These are phyloP conservation scores for Tetranychus cinnabarinus DNA, from an alignment of 1,140 invertebrate genomes.

Conservation along the genomic window DNA sequence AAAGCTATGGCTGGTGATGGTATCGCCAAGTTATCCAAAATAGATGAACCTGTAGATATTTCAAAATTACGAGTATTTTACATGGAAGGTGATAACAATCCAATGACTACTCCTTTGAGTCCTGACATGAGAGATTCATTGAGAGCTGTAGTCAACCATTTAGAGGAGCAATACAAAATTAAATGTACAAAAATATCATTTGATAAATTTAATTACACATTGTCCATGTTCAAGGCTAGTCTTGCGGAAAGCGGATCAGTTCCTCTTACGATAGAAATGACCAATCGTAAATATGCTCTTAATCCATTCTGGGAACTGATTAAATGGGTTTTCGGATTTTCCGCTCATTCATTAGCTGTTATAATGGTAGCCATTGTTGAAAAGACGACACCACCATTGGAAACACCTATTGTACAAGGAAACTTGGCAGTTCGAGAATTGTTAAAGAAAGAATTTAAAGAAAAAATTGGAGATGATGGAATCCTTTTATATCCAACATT, in stretches of 20 bases:
- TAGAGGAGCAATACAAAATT: constrained; percentile 14
- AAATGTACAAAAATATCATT: constrained; percentile 3
- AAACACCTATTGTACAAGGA: not conserved
- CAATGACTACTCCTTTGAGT: constrained; percentile 45
- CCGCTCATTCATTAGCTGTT: constrained; percentile 63
- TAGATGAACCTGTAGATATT: constrained; percentile 29
- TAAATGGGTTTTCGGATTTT: constrained; percentile 35
- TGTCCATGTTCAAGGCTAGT: constrained; percentile 8
- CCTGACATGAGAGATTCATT: constrained; percentile 44
- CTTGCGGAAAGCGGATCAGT: not conserved
- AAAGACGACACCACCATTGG: constrained; percentile 18
- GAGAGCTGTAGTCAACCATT: constrained; percentile 26
- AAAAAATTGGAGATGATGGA: constrained; percentile 29
- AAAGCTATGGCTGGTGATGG: constrained; percentile 40
- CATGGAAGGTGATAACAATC: constrained; percentile 54
- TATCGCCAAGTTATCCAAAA: constrained; percentile 27
- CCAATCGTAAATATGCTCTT: constrained; percentile 1
- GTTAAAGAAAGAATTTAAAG: constrained; percentile 17
- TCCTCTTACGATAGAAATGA: constrained; percentile 6
- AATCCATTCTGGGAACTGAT: constrained; percentile 19
- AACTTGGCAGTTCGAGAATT: constrained; percentile 2
- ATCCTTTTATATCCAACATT: constrained; percentile 62
- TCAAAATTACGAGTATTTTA: constrained; percentile 50
- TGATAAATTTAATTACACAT: constrained; percentile 5
- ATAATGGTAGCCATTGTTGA: constrained; percentile 45